Conservation (phyloP, 2,113 vertebrate genomes). For the Lanius collurio region DNA sequence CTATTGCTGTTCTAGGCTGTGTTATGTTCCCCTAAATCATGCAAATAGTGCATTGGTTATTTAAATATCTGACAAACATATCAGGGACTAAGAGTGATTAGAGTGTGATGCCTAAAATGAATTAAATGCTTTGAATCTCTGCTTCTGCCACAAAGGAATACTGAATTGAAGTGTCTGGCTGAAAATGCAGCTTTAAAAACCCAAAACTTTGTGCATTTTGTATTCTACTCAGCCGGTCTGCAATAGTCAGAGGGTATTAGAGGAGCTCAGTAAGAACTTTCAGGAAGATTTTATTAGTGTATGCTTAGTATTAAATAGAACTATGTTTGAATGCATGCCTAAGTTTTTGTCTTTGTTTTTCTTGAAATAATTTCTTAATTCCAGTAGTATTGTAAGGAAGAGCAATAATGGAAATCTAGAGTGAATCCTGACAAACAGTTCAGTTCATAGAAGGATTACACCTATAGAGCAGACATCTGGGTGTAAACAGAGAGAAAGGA, state of each 20-base stretch:
- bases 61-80: conserved; percentile 16
- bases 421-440: neutral
- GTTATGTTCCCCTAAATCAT: neutral
- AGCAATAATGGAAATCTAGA: neutral
- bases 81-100: neutral
- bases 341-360: neutral
- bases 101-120: neutral
- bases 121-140: neutral
- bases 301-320: neutral
- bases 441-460: neutral
- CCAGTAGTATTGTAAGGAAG: neutral
- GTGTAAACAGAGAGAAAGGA: neutral
- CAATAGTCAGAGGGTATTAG: neutral
- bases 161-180: neutral
- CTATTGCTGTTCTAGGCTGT: neutral
- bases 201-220: neutral
- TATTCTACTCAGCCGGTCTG: neutral
- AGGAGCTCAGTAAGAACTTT: neutral
- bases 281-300: neutral
- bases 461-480: neutral
- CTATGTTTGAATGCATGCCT: neutral
- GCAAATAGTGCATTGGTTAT: neutral
- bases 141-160: neutral
- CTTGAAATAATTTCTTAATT: neutral
- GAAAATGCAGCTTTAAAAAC: neutral